phyloP scores from a whole-genome alignment of 2,797 vertebrate genomes.

The Tapirus indicus region DNA sequence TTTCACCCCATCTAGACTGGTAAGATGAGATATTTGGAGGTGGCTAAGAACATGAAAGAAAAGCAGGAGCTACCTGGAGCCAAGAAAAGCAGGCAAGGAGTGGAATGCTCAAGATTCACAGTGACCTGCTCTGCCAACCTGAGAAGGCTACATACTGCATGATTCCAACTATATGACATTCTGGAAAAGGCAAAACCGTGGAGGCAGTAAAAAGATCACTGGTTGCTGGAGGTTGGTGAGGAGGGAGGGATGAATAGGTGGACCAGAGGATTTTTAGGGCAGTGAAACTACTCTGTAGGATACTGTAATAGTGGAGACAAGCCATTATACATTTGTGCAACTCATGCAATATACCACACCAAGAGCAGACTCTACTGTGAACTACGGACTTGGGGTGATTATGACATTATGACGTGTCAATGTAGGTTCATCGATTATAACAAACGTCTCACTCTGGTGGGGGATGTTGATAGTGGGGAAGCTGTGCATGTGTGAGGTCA shows the following conservation, averaged over 20 bases:
- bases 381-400: neutral
- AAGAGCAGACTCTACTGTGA: neutral
- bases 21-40: too few species aligned
- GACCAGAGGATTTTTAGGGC: neutral
- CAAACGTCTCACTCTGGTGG: neutral
- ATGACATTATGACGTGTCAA: rapidly evolving
- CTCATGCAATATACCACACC: rapidly evolving
- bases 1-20: neutral
- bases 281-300: too few species aligned
- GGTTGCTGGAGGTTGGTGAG: neutral
- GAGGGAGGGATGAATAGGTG: rapidly evolving
- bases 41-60: neutral
- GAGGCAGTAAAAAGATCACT: neutral
- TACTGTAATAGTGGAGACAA: rapidly evolving
- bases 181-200: neutral
- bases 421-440: rapidly evolving
- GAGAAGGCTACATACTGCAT: rapidly evolving
- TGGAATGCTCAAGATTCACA: too few species aligned
- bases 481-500: neutral
- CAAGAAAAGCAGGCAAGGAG: neutral
- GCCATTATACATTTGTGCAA: neutral
- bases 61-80: neutral
- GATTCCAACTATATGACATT: neutral
- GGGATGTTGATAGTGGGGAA: neutral
- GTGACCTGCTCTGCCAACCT: too few species aligned